Base-by-base conservation (phyloP, 2,113 vertebrate species). In the Cyanoderma ruficeps region DNA sequence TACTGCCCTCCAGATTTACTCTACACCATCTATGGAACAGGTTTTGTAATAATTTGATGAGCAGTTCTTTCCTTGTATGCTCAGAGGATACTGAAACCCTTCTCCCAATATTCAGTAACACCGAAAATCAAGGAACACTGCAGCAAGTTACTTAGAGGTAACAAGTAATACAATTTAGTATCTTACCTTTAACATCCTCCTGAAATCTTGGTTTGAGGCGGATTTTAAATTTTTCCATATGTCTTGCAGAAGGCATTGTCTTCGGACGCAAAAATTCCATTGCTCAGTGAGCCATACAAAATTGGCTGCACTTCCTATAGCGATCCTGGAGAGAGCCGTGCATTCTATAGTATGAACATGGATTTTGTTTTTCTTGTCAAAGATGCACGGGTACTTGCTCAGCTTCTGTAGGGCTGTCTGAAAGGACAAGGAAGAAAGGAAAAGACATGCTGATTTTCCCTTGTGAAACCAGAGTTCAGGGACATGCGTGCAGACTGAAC, bases 271-370 rank as follows among this genome's bases (percentile, higher is more conserved):
- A 28, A 97, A 89, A 37, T 0, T 0, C 81, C 80, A 94, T 3
- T 0, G 0, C 6, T 3, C 0, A 1, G 0, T 0, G 3, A 0
- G 0, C 1, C 0, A 0, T 2, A 0, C 0, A 72, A 80, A 44
- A 55, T 2, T 28, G 39, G 25, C 22, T n/a, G 18, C 25, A 88
- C 95, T 68, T 95, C 97, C 97, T 25, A 0, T 0, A 13, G 1
- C 1, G 5, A 0, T 0, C 0, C 0, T 0, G 6, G 3, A 2
- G 30, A 64, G 31, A 47, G 0, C 0, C 0, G 0, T 0, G 44
- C 65, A 0, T 70, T 93, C 59, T 7, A 0, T 0, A 1, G 0
- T 0, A 35, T 67, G 61, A 77, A 52, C 0, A 0, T 0, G 0
- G 3, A 85, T 57, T 65, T 95, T 98, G 50, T 28, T 27, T 16